Evolutionary conservation across 2,888 invertebrate species (phyloP), one percentile per base, ranked within the genome.

Genomic region (Oscheius myriophilus): DNA sequence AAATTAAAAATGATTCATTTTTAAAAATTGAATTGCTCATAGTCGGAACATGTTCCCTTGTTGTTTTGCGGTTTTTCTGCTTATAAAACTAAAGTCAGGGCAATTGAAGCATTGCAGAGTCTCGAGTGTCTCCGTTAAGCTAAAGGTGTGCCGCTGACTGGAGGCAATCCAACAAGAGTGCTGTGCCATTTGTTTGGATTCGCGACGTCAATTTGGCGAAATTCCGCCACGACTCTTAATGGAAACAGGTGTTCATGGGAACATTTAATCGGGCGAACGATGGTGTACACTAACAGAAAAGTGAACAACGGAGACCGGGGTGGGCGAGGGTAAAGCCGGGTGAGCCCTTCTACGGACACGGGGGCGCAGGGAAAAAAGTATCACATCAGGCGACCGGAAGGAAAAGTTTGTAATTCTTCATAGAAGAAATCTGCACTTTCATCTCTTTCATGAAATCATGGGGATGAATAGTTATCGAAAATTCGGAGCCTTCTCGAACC

Each of bases 101-200:
- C n/a, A n/a, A n/a, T n/a, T n/a, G n/a, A n/a, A n/a, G n/a, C n/a
- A n/a, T n/a, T n/a, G n/a, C n/a, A n/a, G 33, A 33, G 33, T 33
- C 33, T 33, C 33, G 3, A 33, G 33, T 33, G 4, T 33, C 33
- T 33, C 33, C 33, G 33, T 33, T 33, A 33, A 33, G 33, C 33
- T 25, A 54, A 54, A 54, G 26, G 53, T 54, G 53, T 54, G 39
- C 23, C 53, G 23, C 23, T 39, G 26, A 23, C 39, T 18, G 18
- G 23, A 58, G 23, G 58, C 58, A 61, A 61, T 61, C 46, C 49
- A 46, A 46, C 61, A 49, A 26, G 25, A 61, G 61, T 61, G 61
- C 49, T n/a, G 26, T 11, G 49, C 43, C 58, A 45, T 61, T 61
- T 61, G 61, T 61, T 61, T 61, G 61, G 61, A 26, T 61, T 61